Evolutionary conservation across 1,140 invertebrate genomes (phyloP).

Genomic region (Drosophila seguyi): DNA sequence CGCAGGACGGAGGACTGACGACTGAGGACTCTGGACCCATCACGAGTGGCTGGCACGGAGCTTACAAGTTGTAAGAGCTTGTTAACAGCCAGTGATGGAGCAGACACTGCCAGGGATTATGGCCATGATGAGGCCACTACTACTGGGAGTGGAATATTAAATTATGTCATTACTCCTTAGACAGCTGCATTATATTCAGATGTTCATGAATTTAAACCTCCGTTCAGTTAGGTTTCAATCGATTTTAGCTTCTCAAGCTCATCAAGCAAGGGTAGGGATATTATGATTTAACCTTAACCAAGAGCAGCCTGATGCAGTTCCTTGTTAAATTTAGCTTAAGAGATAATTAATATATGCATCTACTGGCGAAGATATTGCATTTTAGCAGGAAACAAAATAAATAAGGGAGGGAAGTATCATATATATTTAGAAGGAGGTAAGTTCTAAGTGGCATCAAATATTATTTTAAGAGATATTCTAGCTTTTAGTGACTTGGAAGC

Average conservation of each 20-base stretch:
- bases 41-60: slow-evolving; percentile 23
- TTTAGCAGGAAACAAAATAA: neutral
- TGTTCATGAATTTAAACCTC: slow-evolving; percentile 8
- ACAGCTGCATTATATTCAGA: slow-evolving; percentile 10
- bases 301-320: neutral
- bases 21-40: slow-evolving; percentile 12
- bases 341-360: neutral
- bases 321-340: neutral
- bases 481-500: neutral
- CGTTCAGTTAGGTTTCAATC: neutral
- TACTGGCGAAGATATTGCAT: neutral
- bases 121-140: slow-evolving; percentile 11
- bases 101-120: slow-evolving; percentile 40
- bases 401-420: no score
- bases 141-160: slow-evolving; percentile 33
- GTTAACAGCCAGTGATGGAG: slow-evolving; percentile 61
- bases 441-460: neutral
- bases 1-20: neutral
- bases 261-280: neutral
- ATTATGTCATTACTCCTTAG: slow-evolving; percentile 25
- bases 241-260: neutral
- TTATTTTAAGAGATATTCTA: neutral
- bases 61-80: slow-evolving; percentile 69
- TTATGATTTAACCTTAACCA: neutral
- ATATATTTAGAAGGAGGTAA: neutral